phyloP scores from a whole-genome alignment of 1,140 invertebrate species.

The Lycorma delicatula region DNA sequence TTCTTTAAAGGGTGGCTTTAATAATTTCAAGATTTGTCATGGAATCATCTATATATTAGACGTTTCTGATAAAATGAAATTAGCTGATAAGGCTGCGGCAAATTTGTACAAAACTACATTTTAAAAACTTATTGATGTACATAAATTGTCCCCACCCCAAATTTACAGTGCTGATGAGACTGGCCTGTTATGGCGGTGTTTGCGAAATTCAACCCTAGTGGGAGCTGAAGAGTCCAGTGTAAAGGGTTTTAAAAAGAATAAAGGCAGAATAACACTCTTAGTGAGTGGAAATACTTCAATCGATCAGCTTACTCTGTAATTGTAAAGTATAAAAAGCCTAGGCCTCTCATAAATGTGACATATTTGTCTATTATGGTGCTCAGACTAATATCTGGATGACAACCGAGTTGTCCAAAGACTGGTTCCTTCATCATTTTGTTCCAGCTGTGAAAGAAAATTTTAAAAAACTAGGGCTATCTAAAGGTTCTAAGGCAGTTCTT shows the following conservation, averaged over 20 bases:
- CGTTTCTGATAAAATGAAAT: background rate
- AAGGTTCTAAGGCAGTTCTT: slow-evolving; percentile 29
- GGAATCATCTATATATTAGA: slow-evolving; percentile 5
- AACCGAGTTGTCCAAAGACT: too few species aligned
- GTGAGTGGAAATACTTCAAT: slow-evolving; percentile 4
- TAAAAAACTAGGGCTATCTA: slow-evolving; percentile 8
- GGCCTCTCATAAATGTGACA: slow-evolving; percentile 40
- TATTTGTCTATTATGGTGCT: too few species aligned
- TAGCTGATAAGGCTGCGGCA: background rate
- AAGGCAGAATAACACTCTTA: slow-evolving; percentile 11
- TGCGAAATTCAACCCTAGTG: background rate
- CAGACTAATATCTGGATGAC: too few species aligned
- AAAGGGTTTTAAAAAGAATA: slow-evolving; percentile 13
- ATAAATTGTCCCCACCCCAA: background rate
- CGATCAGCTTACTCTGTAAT: slow-evolving; percentile 34
- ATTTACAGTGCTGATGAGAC: too few species aligned
- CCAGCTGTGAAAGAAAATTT: slow-evolving; percentile 14
- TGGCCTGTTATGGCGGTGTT: slow-evolving; percentile 7
- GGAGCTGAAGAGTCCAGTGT: background rate
- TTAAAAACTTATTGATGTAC: background rate
- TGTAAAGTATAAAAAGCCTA: slow-evolving; percentile 40
- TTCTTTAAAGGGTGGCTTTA: slow-evolving; percentile 8
- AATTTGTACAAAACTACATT: too few species aligned
- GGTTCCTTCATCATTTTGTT: slow-evolving; percentile 19
- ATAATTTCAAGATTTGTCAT: slow-evolving; percentile 15